Evolutionary conservation across 2,888 invertebrate species (phyloP).

Genomic region (Synanthedon formicaeformis): DNA sequence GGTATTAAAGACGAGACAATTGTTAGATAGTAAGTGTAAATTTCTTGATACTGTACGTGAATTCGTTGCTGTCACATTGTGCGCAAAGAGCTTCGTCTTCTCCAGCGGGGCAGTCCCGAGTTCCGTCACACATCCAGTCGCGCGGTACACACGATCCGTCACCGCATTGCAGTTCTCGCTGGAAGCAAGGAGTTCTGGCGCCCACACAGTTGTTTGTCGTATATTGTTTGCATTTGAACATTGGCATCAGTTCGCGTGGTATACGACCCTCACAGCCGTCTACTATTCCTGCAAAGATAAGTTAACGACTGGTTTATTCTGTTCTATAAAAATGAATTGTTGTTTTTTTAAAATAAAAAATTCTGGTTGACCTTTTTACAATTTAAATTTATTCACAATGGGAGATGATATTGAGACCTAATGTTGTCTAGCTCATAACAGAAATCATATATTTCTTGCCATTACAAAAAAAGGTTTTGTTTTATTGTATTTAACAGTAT

Average conservation of each 20-base stretch:
- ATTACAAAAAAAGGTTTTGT: too few relatives aligned
- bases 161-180: slow-evolving; percentile 67
- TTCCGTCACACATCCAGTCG: slow-evolving; percentile 75
- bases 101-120: slow-evolving; percentile 71
- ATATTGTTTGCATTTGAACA: slow-evolving; percentile 74
- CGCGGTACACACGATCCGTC: slow-evolving; percentile 73
- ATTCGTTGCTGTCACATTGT: slow-evolving; percentile 41
- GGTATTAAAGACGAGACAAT: neutral
- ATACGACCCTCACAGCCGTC: slow-evolving; percentile 73
- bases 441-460: too few relatives aligned
- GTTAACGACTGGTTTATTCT: too few relatives aligned
- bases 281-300: slow-evolving; percentile 59
- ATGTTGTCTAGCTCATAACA: too few relatives aligned
- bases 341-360: too few relatives aligned
- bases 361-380: too few relatives aligned
- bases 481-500: too few relatives aligned
- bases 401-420: too few relatives aligned
- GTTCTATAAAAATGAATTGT: too few relatives aligned
- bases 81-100: slow-evolving; percentile 73
- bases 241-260: slow-evolving; percentile 63
- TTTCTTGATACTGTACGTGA: slow-evolving; percentile 27
- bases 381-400: too few relatives aligned
- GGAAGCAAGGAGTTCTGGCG: slow-evolving; percentile 54
- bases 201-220: slow-evolving; percentile 71
- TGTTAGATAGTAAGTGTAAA: neutral